phyloP scores from a whole-genome alignment of 2,888 invertebrate species.

The Neuroscelio doddi region DNA sequence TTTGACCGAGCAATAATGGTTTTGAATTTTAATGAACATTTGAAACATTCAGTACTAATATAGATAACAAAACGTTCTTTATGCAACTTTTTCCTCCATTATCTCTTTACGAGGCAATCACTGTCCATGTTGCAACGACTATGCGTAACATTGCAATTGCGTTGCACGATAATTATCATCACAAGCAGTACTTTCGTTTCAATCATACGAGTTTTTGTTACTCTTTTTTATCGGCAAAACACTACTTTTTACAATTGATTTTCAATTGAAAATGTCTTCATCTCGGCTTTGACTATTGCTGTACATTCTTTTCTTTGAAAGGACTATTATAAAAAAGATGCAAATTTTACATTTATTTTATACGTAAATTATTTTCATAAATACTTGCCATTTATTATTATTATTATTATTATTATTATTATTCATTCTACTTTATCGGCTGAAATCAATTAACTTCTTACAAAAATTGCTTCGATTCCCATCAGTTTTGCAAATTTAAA shows the following conservation, averaged over 20 bases:
- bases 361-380: too few species aligned
- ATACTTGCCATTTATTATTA: too few species aligned
- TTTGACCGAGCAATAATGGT: neutral
- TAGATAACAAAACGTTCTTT: constrained; percentile 40
- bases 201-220: constrained; percentile 2
- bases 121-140: constrained; percentile 39
- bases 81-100: constrained; percentile 43
- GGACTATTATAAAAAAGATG: too few species aligned
- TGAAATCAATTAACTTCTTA: too few species aligned
- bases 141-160: constrained; percentile 29
- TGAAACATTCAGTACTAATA: constrained; percentile 5
- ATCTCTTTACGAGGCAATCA: constrained; percentile 45
- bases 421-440: too few species aligned
- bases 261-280: constrained; percentile 40
- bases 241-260: constrained; percentile 31
- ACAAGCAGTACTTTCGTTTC: constrained; percentile 10
- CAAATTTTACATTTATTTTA: too few species aligned
- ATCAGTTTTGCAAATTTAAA: too few species aligned
- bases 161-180: constrained; percentile 42
- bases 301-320: too few species aligned
- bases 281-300: constrained; percentile 9
- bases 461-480: too few species aligned
- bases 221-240: neutral
- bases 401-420: too few species aligned
- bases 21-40: constrained; percentile 7